Evolutionary conservation across 2,888 invertebrate genomes (phyloP), one percentile per base, ranked within the genome.

Genomic region (Perizoma affinitatum): DNA sequence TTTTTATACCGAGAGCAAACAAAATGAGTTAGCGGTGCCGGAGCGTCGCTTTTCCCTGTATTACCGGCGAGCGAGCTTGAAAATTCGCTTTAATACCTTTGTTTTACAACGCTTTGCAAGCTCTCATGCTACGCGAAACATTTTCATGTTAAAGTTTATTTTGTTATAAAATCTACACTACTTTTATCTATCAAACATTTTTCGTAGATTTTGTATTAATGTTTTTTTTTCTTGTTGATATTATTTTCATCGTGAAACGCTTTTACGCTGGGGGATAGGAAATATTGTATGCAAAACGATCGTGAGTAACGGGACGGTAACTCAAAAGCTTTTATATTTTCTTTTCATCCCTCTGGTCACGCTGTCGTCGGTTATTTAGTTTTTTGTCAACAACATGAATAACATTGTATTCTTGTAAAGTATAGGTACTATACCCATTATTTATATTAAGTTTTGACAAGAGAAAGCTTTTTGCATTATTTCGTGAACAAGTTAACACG

Each of bases 61-160:
- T 84, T 82, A 76, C 80, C 79, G 67, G 75, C 80, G 79, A 82
- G 76, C 79, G 80, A 85, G 89, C 88, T 87, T 82, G 84, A 85
- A 89, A 88, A 89, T 89, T 89, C 85, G 83, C 86, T 89, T 89
- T 89, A 89, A 90, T 88, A 88, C 87, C 88, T 87, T 89, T 89
- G 88, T 90, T 90, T 87, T 84, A 86, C 87, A 88, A 78, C 83
- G 86, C 84, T 88, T 85, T 88, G 86, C 82, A 79, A 63, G 83
- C 84, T 83, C 83, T 87, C 82, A 78, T 83, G 85, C 83, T 83
- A 80, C 81, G 73, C 82, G 75, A 82, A 84, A 84, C 84, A 83
- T 86, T 87, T 83, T 79, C 74, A 66, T 52, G 52, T 55, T 48
- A 42, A 70, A 74, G 77, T 83, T 87, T 83, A 80, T 80, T 84